Base-by-base conservation (phyloP, 1,140 invertebrate genomes). In the Pogonomyrmex californicus region DNA sequence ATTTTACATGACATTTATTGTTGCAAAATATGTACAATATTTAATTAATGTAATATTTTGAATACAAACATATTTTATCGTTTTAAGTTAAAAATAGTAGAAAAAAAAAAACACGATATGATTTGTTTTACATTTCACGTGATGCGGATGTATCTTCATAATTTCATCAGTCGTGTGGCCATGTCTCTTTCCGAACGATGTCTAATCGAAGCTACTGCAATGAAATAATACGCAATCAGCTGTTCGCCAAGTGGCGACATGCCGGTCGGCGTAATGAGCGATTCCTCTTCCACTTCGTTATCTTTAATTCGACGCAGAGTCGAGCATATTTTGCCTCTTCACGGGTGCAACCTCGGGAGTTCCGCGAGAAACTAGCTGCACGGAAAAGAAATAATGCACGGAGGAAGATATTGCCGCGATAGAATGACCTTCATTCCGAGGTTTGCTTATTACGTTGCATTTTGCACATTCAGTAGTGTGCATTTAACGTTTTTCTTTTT, bases 281-380 rank as follows among this genome's bases (percentile, higher is more conserved):
- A 75, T 56, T 62, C 17, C 51, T 73, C 79, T 83, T 83, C 79
- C 79, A 54, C 44, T 75, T 83, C 62, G 36, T 49, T 41, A 12
- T 79, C 36, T 79, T 36, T n/a, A 49, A 83, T 83, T 73, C 30
- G 41, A 82, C 10, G n/a, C n/a, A 41, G 54, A 62, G 54, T 60
- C n/a, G 54, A 73, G 30, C 79, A 30, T 58, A 33, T 49, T 12
- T 83, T 23, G n/a, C 7, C 54, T 54, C 2, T 38, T 1, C 17
- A 30, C n/a, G 5, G 23, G 33, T 54, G 38, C 14, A 71, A 38
- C 23, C 23, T 23, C 41, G n/a, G 36, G 38, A 70, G 30, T 81
- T 81, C 56, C 41, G 54, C 41, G 30, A 38, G 30, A 49, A 47
- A 60, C 5, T 23, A 58, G n/a, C 17, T 47, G 41, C 30, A 73